Base-by-base conservation (phyloP, 2,888 invertebrate genomes). In the Nomada fabriciana region DNA sequence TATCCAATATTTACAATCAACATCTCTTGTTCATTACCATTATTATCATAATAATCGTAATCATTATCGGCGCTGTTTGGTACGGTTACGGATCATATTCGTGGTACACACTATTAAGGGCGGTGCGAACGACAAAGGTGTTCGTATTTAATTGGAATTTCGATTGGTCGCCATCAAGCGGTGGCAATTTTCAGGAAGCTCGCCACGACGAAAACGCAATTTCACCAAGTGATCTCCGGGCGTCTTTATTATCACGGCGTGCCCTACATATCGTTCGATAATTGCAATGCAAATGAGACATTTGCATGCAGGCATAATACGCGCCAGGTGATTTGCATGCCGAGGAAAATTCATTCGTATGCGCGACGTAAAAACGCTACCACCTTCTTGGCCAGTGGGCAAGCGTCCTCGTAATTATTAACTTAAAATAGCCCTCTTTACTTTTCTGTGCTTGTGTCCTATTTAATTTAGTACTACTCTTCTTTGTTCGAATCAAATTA, bases 261-360 rank as follows among this genome's bases (percentile, higher is more conserved):
- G 80, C 50, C 67, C 80, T 63, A 71, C 71, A 80, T 76, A 80
- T 76, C 61, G 65, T 50, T 42, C 68, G 52, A 76, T 76, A 76
- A 80, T 80, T 71, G 76, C 67, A n/a, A 80, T 80, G 80, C 76
- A 80, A 80, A 80, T 76, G 53, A 61, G 71, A 50, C 57, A 76
- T 77, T 77, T 77, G 67, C 59, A 77, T 80, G 77, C 80, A 42
- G 61, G 75, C 67, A 65, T 71, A 77, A 76, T 77, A 77, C 29
- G 61, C 55, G 42, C 15, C 53, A 5, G 67, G 50, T 63, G 67
- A 80, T 80, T 77, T 77, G 76, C 77, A 80, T 77, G 65, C 71
- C 20, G 50, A 20, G 52, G 29, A 29, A 80, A 76, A 67, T 71
- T 25, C 80, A 13, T 71, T 80, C 50, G 80, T 70, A 61, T 43